Evolutionary conservation across 2,888 invertebrate genomes (phyloP), one percentile per base, ranked within the genome.

Genomic region (Eulithis prunata): DNA sequence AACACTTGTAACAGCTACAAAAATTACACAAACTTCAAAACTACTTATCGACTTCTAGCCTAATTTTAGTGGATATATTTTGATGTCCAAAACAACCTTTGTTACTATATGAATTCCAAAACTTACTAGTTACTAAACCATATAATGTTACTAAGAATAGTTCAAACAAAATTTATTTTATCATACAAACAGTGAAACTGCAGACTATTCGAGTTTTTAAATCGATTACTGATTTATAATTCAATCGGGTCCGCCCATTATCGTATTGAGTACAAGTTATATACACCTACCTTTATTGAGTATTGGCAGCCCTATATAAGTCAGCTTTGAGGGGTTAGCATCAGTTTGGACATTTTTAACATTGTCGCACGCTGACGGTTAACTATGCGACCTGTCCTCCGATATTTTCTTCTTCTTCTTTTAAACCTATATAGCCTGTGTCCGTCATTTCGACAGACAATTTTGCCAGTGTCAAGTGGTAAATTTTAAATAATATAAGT

Each of bases 321-420:
- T 49, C 49, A 49, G 49, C 49, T 21, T 21, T 49, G 49, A 49
- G 21, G 5, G 49, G 21, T 49, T 49, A 49, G 49, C 49, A 49
- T 49, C 21, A 49, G 49, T 49, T 47, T 1, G 8, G 5, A 47
- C 32, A 6, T 32, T 32, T 32, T 32, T 32, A 32, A 32, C 32
- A 32, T 32, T 5, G 32, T 32, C 32, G 1, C 21, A 21, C 2
- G 21, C 21, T 21, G 21, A 2, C 21, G 21, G 21, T 21, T 21
- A 21, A 21, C 21, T 21, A 21, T 21, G 21, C 21, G 21, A 21
- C 21, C 21, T 21, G 21, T 21, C 21, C 21, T 21, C 21, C 21
- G 21, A 21, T 21, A n/a, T n/a, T n/a, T n/a, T n/a, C n/a, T n/a
- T n/a, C n/a, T n/a, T n/a, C n/a, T n/a, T n/a, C n/a, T n/a, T n/a